Conservation (phyloP, 2,888 invertebrate genomes). For the Falcaria lacertinaria region DNA sequence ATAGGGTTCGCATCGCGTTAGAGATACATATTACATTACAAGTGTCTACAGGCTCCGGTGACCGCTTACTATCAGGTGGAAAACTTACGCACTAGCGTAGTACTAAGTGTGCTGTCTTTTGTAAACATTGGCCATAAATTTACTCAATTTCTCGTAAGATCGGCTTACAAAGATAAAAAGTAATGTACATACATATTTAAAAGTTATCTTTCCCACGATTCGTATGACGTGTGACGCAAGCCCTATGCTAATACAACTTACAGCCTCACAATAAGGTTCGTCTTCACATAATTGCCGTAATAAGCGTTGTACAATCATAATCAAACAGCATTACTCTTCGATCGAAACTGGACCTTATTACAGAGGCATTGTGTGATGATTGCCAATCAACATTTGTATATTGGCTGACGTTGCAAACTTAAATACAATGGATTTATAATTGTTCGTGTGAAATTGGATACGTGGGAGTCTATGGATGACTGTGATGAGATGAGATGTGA, state of each 20-base stretch:
- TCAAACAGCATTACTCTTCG: conserved; percentile 65
- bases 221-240: conserved; percentile 45
- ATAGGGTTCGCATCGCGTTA: no score
- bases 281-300: conserved; percentile 66
- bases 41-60: no score
- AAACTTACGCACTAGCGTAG: no score
- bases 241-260: conserved; percentile 48
- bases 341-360: conserved; percentile 52
- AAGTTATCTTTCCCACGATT: conserved; percentile 27
- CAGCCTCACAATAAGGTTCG: conserved; percentile 57
- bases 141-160: no score
- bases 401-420: conserved; percentile 29
- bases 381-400: conserved; percentile 53
- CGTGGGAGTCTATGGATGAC: conserved; percentile 7
- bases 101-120: no score
- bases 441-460: conserved; percentile 41
- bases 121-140: no score
- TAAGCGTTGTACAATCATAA: conserved; percentile 63
- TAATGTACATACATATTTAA: conserved; percentile 3
- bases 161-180: not conserved
- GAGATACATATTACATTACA: no score
- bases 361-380: conserved; percentile 45
- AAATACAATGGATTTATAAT: conserved; percentile 48
- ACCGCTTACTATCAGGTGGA: no score
- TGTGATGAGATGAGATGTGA: conserved; percentile 2